Base-by-base conservation (phyloP, 2,113 vertebrate genomes). In the Erythrocercus mccallii region DNA sequence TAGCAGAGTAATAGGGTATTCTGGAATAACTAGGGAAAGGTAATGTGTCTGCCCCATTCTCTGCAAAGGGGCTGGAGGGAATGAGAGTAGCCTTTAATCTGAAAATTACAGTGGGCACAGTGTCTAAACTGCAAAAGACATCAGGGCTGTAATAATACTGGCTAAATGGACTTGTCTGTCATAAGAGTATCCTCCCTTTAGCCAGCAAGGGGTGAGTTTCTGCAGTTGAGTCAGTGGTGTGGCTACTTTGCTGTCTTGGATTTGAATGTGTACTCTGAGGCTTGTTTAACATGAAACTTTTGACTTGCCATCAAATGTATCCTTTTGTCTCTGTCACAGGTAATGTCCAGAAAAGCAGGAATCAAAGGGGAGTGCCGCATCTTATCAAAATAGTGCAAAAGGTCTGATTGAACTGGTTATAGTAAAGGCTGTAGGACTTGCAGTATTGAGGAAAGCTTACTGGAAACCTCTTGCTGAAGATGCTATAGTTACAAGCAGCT, bases 131-230 rank as follows among this genome's bases (percentile, higher is more conserved):
- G 10, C 77, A 86, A 88, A 44, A 30, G 24, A 14, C 8, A 37
- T 2, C 70, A 77, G 25, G 25, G 11, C 53, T 71, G 14, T 30
- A 53, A 35, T 87, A n/a, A n/a, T 40, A 14, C 31, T 92, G 35
- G 6, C 25, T 65, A 61, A 54, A 40, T 51, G 30, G n/a, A n/a
- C 21, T 62, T n/a, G 15, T 86, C 56, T 18, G 6, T 76, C 28
- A 6, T 54, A 45, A 23, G 56, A 70, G 56, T 74, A 35, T 31
- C 12, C 1, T 62, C 24, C 54, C 47, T 64, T 73, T 35, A 76
- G 19, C 31, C n/a, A 85, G 21, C 44, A 68, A 54, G 38, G 5
- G 0, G 0, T 30, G 21, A 1, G 2, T 73, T 81, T 60, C 30
- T 48, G 37, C 30, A 66, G 0, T 2, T 66, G 42, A 70, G 24